phyloP scores from a whole-genome alignment of 1,140 invertebrate genomes.

The Hirudo medicinalis region DNA sequence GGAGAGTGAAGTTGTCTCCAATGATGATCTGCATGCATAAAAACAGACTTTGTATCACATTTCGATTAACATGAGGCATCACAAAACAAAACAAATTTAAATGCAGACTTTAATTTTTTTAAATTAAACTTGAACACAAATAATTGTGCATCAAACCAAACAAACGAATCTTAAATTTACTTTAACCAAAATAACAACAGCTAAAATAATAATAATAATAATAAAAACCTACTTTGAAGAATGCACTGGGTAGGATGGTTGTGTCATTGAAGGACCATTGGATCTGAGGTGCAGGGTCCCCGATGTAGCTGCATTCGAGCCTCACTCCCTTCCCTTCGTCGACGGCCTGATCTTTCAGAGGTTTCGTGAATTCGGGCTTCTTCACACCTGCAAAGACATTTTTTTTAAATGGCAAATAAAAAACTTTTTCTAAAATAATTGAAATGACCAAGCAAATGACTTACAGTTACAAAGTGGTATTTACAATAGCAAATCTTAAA shows the following conservation, averaged over 20 bases:
- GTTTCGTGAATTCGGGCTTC: slow-evolving; percentile 33
- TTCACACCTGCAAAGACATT: slow-evolving; percentile 34
- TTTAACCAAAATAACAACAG: background rate
- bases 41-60: background rate
- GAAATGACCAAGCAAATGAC: no score
- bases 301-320: slow-evolving; percentile 35
- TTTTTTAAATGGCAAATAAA: background rate
- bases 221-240: slow-evolving; percentile 25
- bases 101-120: no score
- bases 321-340: slow-evolving; percentile 35
- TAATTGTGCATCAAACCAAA: background rate
- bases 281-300: slow-evolving; percentile 53
- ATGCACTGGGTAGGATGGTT: slow-evolving; percentile 32
- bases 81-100: background rate
- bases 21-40: slow-evolving; percentile 32
- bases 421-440: background rate
- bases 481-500: background rate
- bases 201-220: background rate
- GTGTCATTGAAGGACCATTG: slow-evolving; percentile 51
- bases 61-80: background rate
- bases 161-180: background rate
- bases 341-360: slow-evolving; percentile 32
- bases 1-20: slow-evolving; percentile 40
- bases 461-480: background rate
- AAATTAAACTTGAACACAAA: background rate